Evolutionary conservation across 2,797 vertebrate genomes (phyloP).

Genomic region (Myotis pilosus): DNA sequence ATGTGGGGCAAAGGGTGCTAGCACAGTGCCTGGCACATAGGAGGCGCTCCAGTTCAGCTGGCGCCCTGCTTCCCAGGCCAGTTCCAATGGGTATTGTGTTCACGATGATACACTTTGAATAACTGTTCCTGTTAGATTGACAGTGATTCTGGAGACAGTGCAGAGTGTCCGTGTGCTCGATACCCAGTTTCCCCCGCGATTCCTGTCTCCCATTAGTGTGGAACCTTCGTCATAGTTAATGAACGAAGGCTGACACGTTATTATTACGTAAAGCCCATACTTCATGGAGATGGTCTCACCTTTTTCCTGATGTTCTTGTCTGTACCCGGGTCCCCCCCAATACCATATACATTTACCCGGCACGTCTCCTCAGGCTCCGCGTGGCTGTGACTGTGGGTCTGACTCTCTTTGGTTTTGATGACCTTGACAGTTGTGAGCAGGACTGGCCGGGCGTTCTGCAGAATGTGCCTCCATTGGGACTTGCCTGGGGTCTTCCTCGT

Average conservation of each 20-base stretch:
- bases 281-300: not conserved
- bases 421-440: not conserved
- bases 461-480: not conserved
- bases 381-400: not conserved
- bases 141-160: not conserved
- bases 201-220: not conserved
- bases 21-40: not conserved
- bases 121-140: not conserved
- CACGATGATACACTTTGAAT: not conserved
- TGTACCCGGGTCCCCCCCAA: not conserved
- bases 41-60: not conserved
- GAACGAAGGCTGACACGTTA: not conserved
- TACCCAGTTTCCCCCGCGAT: not conserved
- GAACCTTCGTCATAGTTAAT: too few relatives aligned
- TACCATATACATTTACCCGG: fast-evolving
- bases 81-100: not conserved
- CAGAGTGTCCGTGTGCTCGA: not conserved
- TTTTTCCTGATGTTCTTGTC: not conserved
- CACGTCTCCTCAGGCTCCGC: not conserved
- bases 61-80: not conserved
- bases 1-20: not conserved
- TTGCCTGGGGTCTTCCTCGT: not conserved
- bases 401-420: not conserved
- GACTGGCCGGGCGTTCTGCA: not conserved
- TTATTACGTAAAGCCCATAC: not conserved